Evolutionary conservation across 2,113 vertebrate species (phyloP).

Genomic region (Heterocephalus glaber): DNA sequence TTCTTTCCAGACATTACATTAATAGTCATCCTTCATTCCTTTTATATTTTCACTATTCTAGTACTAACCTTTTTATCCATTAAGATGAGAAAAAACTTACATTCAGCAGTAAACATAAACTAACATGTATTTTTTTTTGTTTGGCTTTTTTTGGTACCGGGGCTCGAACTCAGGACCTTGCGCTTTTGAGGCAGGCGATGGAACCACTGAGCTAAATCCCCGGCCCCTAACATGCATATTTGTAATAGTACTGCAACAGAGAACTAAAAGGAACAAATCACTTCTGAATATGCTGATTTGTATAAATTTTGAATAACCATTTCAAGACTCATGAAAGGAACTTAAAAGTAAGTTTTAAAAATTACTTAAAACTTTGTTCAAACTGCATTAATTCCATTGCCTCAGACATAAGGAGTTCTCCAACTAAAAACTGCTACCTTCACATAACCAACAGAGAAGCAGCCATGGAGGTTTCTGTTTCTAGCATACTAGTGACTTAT

Average conservation of each 20-base stretch:
- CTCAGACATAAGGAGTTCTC: neutral
- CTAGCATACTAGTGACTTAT: neutral
- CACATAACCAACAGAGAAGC: neutral
- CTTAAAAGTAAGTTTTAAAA: constrained; percentile 11
- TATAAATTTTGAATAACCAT: constrained; percentile 3
- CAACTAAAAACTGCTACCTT: neutral
- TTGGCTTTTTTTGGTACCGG: too few relatives aligned
- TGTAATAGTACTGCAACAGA: neutral
- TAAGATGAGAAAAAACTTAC: neutral
- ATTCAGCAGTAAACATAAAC: neutral
- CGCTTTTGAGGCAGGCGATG: too few relatives aligned
- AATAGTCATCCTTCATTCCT: constrained; percentile 4
- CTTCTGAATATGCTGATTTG: neutral
- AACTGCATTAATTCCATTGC: neutral
- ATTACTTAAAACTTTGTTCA: constrained; percentile 9
- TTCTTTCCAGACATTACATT: neutral
- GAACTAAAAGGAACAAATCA: constrained; percentile 44
- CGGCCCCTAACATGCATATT: neutral
- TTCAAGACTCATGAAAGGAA: constrained; percentile 1
- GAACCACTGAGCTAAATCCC: too few relatives aligned
- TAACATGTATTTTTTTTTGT: too few relatives aligned
- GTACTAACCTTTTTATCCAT: constrained; percentile 9
- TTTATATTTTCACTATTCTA: neutral
- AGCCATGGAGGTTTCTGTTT: neutral
- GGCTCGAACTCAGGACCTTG: too few relatives aligned